Conservation (phyloP, 2,888 invertebrate genomes). For the Zygothrica quintamaculata region DNA sequence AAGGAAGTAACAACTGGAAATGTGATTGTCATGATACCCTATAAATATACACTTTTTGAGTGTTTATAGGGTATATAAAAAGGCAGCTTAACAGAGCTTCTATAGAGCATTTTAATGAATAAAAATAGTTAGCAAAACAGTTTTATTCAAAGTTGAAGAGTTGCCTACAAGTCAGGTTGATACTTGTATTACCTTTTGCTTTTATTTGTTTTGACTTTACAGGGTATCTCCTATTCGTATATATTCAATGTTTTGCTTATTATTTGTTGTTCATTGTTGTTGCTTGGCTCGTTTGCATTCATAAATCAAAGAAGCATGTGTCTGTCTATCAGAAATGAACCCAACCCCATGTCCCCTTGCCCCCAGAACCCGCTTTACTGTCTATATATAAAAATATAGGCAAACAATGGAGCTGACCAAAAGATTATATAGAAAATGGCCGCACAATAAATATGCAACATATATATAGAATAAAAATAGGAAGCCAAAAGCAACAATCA, state of each 20-base stretch:
- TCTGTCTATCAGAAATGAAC: conserved; percentile 69
- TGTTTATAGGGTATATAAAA: no score
- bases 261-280: conserved; percentile 33
- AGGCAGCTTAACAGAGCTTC: no score
- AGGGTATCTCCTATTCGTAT: conserved; percentile 8
- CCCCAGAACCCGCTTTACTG: neutral
- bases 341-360: neutral
- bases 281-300: conserved; percentile 73
- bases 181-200: no score
- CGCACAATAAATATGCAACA: conserved; percentile 63
- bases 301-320: conserved; percentile 78
- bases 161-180: no score
- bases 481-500: conserved; percentile 60
- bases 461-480: conserved; percentile 54
- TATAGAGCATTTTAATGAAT: no score
- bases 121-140: no score
- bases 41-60: no score
- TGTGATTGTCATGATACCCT: conserved; percentile 24
- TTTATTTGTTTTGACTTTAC: no score
- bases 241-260: conserved; percentile 26
- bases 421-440: conserved; percentile 74
- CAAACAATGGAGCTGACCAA: conserved; percentile 66
- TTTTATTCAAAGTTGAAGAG: no score
- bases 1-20: conserved; percentile 23
- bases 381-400: conserved; percentile 29